These are phyloP conservation scores for Cliona cf. orientalis DNA, from an alignment of 37 sponge, comb jelly and placozoan species.

Conservation along the genomic window DNA sequence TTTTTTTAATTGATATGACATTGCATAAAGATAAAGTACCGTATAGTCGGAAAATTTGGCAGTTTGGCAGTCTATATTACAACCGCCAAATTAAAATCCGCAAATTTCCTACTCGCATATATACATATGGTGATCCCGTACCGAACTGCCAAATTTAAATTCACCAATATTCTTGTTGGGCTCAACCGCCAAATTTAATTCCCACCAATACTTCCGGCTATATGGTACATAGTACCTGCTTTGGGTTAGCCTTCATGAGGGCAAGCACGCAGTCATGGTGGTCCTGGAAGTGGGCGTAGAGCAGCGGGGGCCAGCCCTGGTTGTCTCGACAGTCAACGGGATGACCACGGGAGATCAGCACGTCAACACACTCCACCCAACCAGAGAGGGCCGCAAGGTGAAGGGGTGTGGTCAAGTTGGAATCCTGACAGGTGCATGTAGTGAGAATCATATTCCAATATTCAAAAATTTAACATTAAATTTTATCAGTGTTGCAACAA, in stretches of 20 bases:
- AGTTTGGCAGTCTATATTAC: no score
- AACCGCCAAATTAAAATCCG: no score
- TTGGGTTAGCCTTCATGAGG: conserved; percentile 59
- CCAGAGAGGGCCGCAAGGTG: conserved; percentile 64
- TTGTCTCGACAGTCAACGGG: conserved; percentile 55
- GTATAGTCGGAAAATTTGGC: no score
- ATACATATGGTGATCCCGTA: no score
- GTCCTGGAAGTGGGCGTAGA: conserved; percentile 67
- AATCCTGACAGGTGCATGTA: conserved; percentile 28
- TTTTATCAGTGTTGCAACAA: background rate
- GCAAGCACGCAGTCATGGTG: conserved; percentile 50
- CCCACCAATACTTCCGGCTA: no score
- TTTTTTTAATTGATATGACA: no score
- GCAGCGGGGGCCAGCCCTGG: conserved; percentile 65
- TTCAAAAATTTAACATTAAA: background rate
- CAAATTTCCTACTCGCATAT: no score
- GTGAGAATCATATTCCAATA: background rate
- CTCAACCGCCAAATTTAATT: no score
- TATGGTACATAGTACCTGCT: conserved; percentile 47
- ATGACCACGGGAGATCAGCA: conserved; percentile 50
- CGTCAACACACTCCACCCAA: conserved; percentile 43
- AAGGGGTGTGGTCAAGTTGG: conserved; percentile 15
- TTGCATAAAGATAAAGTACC: no score
- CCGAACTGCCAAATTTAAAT: no score
- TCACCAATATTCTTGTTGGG: no score